A percentile compares a stretch with the other conserved stretches of the same genome.
phyloP scores from a whole-genome alignment of 1,140 invertebrate species.

The Planococcus citri region DNA sequence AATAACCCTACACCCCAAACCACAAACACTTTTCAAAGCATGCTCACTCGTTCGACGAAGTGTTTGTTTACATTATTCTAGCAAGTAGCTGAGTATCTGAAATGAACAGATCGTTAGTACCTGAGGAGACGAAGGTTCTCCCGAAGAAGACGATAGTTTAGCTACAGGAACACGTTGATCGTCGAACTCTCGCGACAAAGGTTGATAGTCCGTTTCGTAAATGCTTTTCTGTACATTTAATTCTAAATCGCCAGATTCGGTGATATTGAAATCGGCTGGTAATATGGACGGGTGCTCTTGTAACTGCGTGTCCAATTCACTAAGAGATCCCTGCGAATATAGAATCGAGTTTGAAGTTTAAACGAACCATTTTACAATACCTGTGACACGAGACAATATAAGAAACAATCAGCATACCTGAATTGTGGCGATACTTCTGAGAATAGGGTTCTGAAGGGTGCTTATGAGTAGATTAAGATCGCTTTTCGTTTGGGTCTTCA shows the following conservation, averaged over 20 bases:
- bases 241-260: constrained; percentile 50
- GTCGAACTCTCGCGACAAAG: constrained; percentile 35
- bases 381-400: too few species aligned
- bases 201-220: constrained; percentile 26
- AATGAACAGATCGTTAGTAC: neutral
- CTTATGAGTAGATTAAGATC: constrained; percentile 77
- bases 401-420: constrained; percentile 37
- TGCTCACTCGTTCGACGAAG: too few species aligned
- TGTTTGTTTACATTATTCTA: too few species aligned
- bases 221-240: constrained; percentile 39
- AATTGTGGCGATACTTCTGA: constrained; percentile 80
- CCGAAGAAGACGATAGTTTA: constrained; percentile 39
- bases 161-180: constrained; percentile 44
- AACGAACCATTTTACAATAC: too few species aligned
- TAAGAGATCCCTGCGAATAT: constrained; percentile 54
- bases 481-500: constrained; percentile 59
- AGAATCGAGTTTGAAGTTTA: neutral
- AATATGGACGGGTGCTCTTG: constrained; percentile 80
- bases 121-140: constrained; percentile 31
- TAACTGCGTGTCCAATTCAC: constrained; percentile 64
- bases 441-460: constrained; percentile 81
- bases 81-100: too few species aligned
- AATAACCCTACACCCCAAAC: neutral
- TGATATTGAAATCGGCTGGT: constrained; percentile 83
- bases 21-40: too few species aligned